Base-by-base conservation (phyloP, 92 coral and sea anemone genomes). In the Diadumene lineata region DNA sequence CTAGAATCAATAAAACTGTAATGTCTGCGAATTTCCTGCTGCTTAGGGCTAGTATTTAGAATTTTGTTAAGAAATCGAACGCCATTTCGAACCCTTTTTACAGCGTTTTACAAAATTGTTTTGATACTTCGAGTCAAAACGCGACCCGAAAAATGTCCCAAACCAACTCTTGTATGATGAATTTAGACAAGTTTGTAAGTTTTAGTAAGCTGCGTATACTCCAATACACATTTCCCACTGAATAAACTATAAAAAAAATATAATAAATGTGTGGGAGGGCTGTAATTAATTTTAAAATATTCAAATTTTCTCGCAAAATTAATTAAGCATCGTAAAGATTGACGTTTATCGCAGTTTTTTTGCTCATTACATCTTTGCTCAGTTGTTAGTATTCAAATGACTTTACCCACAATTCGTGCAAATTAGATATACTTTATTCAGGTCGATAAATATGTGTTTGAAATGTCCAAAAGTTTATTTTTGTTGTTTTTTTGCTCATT, bases 401-500 rank as follows among this genome's bases (percentile, higher is more conserved):
- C 68, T 62, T 62, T 62, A 1, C 31, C 25, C 1, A 28, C 28
- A 6, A 27, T 13, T 11, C n/a, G 11, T 62, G 31, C 29, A 62
- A 28, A 62, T 28, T 28, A 26, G 31, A 58, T 62, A 7, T 62
- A 62, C 43, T 28, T 62, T 28, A 13, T 30, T 22, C 13, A 62
- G 1, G 11, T 30, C 11, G 68, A 15, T 62, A 22, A 60, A 1
- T 23, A 60, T 2, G 65, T 60, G 65, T 60, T 30, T 23, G 26
- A 60, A 23, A 11, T 60, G 1, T 19, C 19, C 33, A 16, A 23
- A 64, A 13, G 46, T 32, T 43, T 56, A 72, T 72, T 56, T 72
- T 72, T 31, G 66, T n/a, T n/a, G 77, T 56, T 46, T 17, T 16
- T 13, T 31, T 44, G 18, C 51, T 31, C 77, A 72, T 72, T 61